Percentiles rank a stretch among this genome's conserved stretches.
Conservation (phyloP, 2,113 vertebrate genomes). For the Crocuta crocuta region DNA sequence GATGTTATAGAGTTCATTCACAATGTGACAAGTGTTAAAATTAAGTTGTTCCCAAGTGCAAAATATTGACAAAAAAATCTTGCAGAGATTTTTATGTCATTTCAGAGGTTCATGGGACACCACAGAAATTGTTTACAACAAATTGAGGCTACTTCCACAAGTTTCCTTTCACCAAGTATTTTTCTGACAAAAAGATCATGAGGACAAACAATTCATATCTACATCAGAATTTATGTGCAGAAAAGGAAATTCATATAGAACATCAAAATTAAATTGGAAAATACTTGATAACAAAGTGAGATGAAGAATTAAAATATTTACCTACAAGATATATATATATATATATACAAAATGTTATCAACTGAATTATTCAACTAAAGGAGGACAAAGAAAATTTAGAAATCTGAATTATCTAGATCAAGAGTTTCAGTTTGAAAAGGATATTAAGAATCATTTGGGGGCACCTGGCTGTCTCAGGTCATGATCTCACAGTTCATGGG, state of each 20-base stretch:
- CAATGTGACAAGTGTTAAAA: neutral
- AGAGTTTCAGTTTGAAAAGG: neutral
- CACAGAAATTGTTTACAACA: neutral
- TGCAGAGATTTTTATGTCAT: constrained; percentile 32
- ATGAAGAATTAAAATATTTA: constrained; percentile 13
- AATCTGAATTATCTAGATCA: constrained; percentile 10
- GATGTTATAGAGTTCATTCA: constrained; percentile 19
- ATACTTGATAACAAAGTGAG: constrained; percentile 47
- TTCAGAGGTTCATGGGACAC: neutral
- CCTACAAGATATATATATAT: neutral
- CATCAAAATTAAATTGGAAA: constrained; percentile 32
- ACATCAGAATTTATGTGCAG: constrained; percentile 10
- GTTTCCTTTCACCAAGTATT: constrained; percentile 5
- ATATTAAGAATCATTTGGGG: neutral
- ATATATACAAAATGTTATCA: neutral
- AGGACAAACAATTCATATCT: constrained; percentile 18
- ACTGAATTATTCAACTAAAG: constrained; percentile 27
- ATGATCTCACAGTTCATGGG: neutral
- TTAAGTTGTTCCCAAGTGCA: constrained; percentile 7
- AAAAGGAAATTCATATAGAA: constrained; percentile 31
- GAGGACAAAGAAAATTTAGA: neutral
- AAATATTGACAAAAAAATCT: constrained; percentile 17
- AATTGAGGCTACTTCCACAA: neutral
- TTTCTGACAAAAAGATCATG: constrained; percentile 28
- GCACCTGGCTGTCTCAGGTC: neutral